A percentile compares a stretch with the other conserved stretches of the same genome.
Conservation (phyloP, 2,888 invertebrate species). For the Isotomurus palustris region DNA sequence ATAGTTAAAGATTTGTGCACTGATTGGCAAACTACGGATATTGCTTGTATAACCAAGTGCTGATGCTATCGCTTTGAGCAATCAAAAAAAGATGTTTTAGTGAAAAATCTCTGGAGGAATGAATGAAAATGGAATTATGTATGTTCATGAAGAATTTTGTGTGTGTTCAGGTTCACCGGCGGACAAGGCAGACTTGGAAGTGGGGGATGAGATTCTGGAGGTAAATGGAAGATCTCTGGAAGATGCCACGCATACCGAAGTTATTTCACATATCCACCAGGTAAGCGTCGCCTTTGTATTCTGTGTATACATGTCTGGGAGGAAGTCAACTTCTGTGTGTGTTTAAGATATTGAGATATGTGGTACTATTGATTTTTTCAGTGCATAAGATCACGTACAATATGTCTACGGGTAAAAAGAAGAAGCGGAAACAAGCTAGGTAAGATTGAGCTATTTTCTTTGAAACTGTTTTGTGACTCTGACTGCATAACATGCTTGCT, state of each 20-base stretch:
- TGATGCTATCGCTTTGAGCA: no score
- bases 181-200: slow-evolving; percentile 83
- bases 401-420: slow-evolving; percentile 86
- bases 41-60: no score
- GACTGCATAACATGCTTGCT: no score
- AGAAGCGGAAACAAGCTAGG: slow-evolving; percentile 80
- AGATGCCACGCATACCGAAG: slow-evolving; percentile 85
- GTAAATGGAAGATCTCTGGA: slow-evolving; percentile 91
- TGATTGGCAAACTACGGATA: no score
- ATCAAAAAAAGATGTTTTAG: no score
- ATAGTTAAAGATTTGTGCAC: no score
- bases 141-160: no score
- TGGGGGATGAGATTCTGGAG: slow-evolving; percentile 95
- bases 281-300: slow-evolving; percentile 54
- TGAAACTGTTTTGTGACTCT: no score
- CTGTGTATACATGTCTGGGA: neutral
- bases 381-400: slow-evolving; percentile 93
- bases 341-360: neutral
- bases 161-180: slow-evolving; percentile 81
- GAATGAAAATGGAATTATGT: no score
- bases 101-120: no score
- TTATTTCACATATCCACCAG: slow-evolving; percentile 92
- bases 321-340: neutral
- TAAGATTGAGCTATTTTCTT: slow-evolving; percentile 57
- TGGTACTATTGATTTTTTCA: slow-evolving; percentile 55